phyloP scores from a whole-genome alignment of 1,140 invertebrate species.

The Leptinotarsa defecta region DNA sequence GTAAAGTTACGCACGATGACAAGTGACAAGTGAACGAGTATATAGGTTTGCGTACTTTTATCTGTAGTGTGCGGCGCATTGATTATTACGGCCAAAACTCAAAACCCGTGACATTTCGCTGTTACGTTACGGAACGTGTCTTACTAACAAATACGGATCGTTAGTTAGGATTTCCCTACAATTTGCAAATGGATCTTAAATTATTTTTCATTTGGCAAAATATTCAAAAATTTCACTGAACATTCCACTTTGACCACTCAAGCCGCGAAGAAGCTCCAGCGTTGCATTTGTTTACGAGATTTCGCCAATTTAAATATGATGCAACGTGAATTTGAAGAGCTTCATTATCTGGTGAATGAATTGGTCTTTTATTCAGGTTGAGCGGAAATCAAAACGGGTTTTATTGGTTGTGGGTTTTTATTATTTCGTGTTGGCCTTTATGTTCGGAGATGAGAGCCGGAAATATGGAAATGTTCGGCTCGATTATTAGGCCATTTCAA shows the following conservation, averaged over 20 bases:
- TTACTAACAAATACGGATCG: no score
- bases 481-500: background rate
- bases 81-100: no score
- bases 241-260: background rate
- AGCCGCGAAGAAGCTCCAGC: background rate
- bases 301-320: constrained; percentile 26
- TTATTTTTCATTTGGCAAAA: no score
- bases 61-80: no score
- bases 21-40: no score
- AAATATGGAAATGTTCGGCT: constrained; percentile 10
- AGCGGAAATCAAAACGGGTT: constrained; percentile 16
- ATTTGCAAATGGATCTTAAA: no score
- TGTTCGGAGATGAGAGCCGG: background rate
- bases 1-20: no score
- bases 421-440: constrained; percentile 14
- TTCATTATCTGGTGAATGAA: constrained; percentile 17
- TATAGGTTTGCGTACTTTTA: no score
- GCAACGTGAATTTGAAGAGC: constrained; percentile 15
- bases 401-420: background rate
- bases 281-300: constrained; percentile 15
- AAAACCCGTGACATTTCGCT: no score
- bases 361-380: constrained; percentile 11
- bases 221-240: no score
- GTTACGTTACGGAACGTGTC: no score
- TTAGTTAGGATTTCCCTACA: no score